phyloP scores from a whole-genome alignment of 2,797 vertebrate species.

The Leucoraja ocellata region DNA sequence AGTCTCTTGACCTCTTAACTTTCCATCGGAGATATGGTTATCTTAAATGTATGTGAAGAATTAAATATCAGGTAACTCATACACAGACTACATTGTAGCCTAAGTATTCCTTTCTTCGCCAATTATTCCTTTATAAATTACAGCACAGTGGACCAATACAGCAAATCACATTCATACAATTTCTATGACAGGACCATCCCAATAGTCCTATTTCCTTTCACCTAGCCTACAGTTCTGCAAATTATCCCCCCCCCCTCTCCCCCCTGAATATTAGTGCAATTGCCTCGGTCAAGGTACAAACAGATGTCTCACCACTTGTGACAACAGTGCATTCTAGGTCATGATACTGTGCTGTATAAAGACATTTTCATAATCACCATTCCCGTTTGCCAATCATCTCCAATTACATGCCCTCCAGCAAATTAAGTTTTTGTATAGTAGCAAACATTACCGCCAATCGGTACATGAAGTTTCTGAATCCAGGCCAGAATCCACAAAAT shows the following conservation, averaged over 20 bases:
- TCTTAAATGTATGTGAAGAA: not conserved
- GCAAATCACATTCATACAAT: no score
- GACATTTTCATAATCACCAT: not conserved
- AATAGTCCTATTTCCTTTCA: no score
- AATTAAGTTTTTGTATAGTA: not conserved
- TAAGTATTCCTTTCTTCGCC: not conserved
- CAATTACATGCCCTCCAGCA: not conserved
- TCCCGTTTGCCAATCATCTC: not conserved
- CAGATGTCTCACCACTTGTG: not conserved
- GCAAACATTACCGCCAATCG: no score
- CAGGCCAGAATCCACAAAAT: not conserved
- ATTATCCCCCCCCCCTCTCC: not conserved
- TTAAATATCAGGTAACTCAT: not conserved
- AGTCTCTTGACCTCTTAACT: no score
- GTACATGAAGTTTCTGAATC: no score
- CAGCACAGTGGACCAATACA: not conserved
- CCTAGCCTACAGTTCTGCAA: not conserved
- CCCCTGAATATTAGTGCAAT: not conserved
- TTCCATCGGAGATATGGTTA: no score
- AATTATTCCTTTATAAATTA: not conserved
- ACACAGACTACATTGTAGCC: not conserved
- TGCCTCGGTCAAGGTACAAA: not conserved
- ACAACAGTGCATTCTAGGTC: not conserved
- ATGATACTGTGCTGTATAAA: not conserved
- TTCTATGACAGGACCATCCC: not conserved